phyloP scores from a whole-genome alignment of 2,888 invertebrate genomes.

The Choreutis nemorana region DNA sequence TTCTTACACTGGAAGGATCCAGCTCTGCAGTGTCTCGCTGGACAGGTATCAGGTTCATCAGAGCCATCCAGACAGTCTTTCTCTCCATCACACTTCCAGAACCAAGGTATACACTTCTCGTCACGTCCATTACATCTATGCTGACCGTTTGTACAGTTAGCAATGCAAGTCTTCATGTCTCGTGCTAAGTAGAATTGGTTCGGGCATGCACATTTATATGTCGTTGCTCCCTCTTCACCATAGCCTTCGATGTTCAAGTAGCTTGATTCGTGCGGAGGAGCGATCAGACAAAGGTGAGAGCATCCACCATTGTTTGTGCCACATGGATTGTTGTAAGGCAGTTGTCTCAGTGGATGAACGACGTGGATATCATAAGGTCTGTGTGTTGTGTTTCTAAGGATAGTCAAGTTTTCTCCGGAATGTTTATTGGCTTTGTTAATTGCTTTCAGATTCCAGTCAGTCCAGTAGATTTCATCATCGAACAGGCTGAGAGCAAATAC shows the following conservation, averaged over 20 bases:
- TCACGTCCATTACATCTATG: constrained; percentile 73
- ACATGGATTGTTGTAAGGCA: constrained; percentile 90
- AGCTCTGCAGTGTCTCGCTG: constrained; percentile 82
- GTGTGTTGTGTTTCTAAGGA: constrained; percentile 91
- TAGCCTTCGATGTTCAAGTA: constrained; percentile 81
- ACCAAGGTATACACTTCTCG: constrained; percentile 68
- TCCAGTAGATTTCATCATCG: constrained; percentile 95
- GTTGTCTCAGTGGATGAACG: constrained; percentile 88
- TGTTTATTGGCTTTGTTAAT: constrained; percentile 93
- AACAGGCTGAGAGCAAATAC: constrained; percentile 95
- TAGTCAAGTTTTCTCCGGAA: constrained; percentile 76
- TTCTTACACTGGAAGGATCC: constrained; percentile 96
- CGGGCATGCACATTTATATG: constrained; percentile 91
- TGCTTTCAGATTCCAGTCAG: constrained; percentile 97
- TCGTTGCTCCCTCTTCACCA: constrained; percentile 80
- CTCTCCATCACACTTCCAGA: constrained; percentile 85
- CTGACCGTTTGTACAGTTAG: constrained; percentile 93
- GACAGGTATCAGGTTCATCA: constrained; percentile 88
- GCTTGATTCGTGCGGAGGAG: constrained; percentile 80
- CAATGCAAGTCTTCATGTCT: constrained; percentile 87
- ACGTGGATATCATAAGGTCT: constrained; percentile 94
- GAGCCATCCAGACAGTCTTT: constrained; percentile 91
- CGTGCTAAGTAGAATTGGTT: constrained; percentile 88
- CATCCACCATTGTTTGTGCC: constrained; percentile 93
- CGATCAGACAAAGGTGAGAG: constrained; percentile 92